Conservation (phyloP, 2,797 vertebrate genomes). For the Chelon auratus region DNA sequence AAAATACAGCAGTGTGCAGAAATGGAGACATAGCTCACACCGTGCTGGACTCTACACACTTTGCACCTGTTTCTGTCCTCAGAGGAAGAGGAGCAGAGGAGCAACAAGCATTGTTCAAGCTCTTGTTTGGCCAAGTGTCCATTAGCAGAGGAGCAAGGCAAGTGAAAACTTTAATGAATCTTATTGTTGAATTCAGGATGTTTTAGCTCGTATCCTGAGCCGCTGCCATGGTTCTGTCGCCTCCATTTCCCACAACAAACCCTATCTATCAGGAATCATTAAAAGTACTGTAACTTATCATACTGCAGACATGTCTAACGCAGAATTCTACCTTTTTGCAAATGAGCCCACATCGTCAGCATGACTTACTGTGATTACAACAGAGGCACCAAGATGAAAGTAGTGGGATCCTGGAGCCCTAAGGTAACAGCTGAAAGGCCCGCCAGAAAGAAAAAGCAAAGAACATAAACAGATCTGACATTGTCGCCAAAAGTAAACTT, state of each 20-base stretch:
- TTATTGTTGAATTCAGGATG: slow-evolving; percentile 30
- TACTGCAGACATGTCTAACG: neutral
- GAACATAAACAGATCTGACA: slow-evolving; percentile 55
- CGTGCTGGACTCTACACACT: neutral
- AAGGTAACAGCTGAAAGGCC: slow-evolving; percentile 27
- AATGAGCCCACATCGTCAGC: slow-evolving; percentile 1
- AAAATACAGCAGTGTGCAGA: slow-evolving; percentile 41
- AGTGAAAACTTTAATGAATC: slow-evolving; percentile 31
- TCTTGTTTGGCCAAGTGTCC: slow-evolving; percentile 28
- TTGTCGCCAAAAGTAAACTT: slow-evolving; percentile 40
- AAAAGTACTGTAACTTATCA: slow-evolving; percentile 1
- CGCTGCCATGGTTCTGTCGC: slow-evolving; percentile 15
- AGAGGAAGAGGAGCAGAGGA: neutral
- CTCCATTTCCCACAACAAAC: slow-evolving; percentile 9
- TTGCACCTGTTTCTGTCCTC: slow-evolving; percentile 52
- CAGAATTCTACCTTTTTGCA: neutral
- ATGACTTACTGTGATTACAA: slow-evolving; percentile 15
- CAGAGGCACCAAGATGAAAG: slow-evolving; percentile 30
- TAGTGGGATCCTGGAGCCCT: slow-evolving; percentile 23
- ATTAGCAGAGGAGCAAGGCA: neutral
- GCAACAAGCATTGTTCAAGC: slow-evolving; percentile 40
- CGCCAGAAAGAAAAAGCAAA: slow-evolving; percentile 22
- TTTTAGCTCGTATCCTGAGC: slow-evolving; percentile 23
- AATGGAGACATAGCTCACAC: slow-evolving; percentile 20
- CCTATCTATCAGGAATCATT: slow-evolving; percentile 30